Evolutionary conservation across 2,888 invertebrate genomes (phyloP).

Genomic region (Calliphora vomitoria): DNA sequence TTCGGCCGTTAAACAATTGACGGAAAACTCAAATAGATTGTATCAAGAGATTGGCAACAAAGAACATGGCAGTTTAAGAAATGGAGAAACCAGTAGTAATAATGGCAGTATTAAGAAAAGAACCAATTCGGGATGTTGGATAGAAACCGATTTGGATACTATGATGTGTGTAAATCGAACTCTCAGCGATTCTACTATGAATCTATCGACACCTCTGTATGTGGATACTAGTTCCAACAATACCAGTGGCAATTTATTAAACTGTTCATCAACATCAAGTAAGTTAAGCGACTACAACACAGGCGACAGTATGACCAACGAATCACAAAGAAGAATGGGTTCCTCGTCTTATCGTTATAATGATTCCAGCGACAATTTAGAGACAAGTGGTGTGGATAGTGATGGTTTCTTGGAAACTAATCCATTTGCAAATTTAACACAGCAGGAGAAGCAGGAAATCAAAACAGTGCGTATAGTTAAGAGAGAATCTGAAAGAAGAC

Average conservation of each 20-base stretch:
- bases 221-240: conserved; percentile 86
- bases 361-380: conserved; percentile 82
- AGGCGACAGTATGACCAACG: conserved; percentile 73
- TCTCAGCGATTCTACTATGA: conserved; percentile 80
- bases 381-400: conserved; percentile 83
- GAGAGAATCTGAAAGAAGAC: conserved; percentile 94
- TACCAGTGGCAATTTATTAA: conserved; percentile 75
- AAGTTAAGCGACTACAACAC: conserved; percentile 81
- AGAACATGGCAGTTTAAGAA: conserved; percentile 76
- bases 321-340: conserved; percentile 60
- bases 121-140: conserved; percentile 89
- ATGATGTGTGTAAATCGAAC: conserved; percentile 91
- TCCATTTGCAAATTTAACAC: conserved; percentile 87
- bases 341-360: conserved; percentile 78
- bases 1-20: conserved; percentile 93
- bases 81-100: conserved; percentile 31
- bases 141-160: conserved; percentile 95
- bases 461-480: conserved; percentile 97
- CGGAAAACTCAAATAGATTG: conserved; percentile 91
- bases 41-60: conserved; percentile 87
- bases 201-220: conserved; percentile 87
- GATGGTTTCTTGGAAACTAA: conserved; percentile 83
- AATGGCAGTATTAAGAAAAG: conserved; percentile 85
- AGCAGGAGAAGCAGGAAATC: conserved; percentile 94
- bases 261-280: conserved; percentile 77